Base-by-base conservation (phyloP, 1,140 invertebrate genomes). In the Drosophila kikkawai region DNA sequence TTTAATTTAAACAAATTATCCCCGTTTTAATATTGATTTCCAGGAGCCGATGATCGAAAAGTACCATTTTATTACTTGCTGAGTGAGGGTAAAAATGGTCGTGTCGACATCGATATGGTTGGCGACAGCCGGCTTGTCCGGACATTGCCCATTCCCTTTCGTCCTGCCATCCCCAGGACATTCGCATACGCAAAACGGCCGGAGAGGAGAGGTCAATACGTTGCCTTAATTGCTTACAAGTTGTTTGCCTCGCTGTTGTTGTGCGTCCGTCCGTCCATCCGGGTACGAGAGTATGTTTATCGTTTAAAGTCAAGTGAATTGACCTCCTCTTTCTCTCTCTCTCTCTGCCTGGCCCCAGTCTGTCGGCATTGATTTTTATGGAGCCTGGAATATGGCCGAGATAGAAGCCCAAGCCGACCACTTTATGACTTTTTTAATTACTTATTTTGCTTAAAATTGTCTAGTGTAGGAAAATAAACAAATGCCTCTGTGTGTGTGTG, bases 391-490 rank as follows among this genome's bases (percentile, higher is more conserved):
- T 17, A 55, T 66, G 63, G 60, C 44, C 60, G 53, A 59, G 77
- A 67, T 63, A 76, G 48, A 65, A 65, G 70, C 58, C 61, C 50
- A 61, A 58, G 58, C 63, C 67, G 55, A 53, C 69, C 79, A 63
- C 68, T 87, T 88, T 88, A 88, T 90, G 85, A 90, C 82, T 75
- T 90, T 88, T 85, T 88, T 88, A 88, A 88, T 88, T 88, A 90
- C 85, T 90, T 88, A 88, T 90, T 88, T 90, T 90, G 75, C 82
- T 79, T 65, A 70, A 90, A 90, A 85, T 68, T 84, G 78, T 79
- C 63, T 90, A 65, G 71, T 75, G 80, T 80, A 83, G 66, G 73
- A 74, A 79, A 88, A 87, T 84, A 88, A 88, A 80, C 65, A 75
- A 87, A 78, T 82, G 63, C 48, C 37, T 15, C 8, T 12, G 22